These are phyloP conservation scores for Oikopleura dioica DNA, from an alignment of 23 tunicate species.

Conservation along the genomic window DNA sequence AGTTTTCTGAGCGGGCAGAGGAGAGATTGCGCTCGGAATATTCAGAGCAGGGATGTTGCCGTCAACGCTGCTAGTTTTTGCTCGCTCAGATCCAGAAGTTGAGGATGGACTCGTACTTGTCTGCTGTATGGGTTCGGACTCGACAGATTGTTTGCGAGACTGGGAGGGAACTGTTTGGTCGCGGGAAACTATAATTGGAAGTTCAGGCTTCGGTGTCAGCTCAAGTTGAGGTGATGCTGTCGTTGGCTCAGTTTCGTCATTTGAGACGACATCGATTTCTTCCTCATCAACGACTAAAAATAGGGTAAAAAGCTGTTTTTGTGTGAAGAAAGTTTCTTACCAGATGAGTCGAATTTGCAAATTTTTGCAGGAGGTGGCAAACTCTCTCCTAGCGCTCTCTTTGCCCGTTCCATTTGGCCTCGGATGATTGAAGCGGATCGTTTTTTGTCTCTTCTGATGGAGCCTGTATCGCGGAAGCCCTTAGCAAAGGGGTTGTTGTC, in stretches of 20 bases:
- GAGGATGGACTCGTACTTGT: neutral
- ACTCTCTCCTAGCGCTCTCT: neutral
- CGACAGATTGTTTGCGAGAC: neutral
- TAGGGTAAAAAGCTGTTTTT: neutral
- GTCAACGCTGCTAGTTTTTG: neutral
- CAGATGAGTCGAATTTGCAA: neutral
- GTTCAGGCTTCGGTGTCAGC: no score
- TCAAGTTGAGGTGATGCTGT: no score
- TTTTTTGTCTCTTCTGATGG: neutral
- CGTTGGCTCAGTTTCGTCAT: neutral
- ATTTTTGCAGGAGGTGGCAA: neutral
- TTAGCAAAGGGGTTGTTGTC: neutral
- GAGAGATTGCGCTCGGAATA: no score
- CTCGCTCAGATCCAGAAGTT: neutral
- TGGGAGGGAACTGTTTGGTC: neutral
- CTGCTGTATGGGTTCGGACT: neutral
- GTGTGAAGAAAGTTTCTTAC: neutral
- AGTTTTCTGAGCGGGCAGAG: no score
- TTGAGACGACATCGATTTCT: neutral
- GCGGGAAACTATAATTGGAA: no score
- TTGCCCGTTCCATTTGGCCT: neutral
- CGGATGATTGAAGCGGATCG: neutral
- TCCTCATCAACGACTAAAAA: neutral
- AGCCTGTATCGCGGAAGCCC: neutral
- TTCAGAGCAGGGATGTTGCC: no score